Evolutionary conservation across 2,888 invertebrate species (phyloP).

Genomic region (Drosophila mulleri): DNA sequence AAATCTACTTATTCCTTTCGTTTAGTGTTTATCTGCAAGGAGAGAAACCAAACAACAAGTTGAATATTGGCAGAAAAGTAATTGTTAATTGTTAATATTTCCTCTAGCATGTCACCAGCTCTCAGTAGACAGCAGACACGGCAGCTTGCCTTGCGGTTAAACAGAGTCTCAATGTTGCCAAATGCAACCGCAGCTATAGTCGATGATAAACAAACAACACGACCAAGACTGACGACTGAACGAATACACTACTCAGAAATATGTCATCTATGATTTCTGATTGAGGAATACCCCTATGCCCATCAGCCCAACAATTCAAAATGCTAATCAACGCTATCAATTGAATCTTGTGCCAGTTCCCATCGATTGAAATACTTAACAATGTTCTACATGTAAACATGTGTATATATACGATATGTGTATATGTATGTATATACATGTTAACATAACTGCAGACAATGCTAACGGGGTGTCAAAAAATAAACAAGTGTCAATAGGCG

Average conservation of each 20-base stretch:
- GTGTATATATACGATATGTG: not conserved
- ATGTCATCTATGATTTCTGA: not conserved
- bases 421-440: not conserved
- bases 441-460: conserved; percentile 29
- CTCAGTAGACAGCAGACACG: conserved; percentile 15
- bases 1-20: conserved; percentile 11
- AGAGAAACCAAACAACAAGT: not conserved
- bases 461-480: conserved; percentile 65
- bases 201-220: not conserved
- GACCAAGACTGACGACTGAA: not conserved
- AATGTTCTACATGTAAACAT: conserved; percentile 1
- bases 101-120: not conserved
- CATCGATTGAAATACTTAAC: conserved; percentile 16
- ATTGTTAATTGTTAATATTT: conserved; percentile 6
- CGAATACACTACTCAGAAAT: not conserved
- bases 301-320: conserved; percentile 16
- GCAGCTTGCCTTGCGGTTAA: conserved; percentile 29
- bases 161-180: conserved; percentile 26
- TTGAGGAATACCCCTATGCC: conserved; percentile 5
- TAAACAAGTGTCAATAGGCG: conserved; percentile 77
- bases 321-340: conserved; percentile 34
- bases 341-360: conserved; percentile 17
- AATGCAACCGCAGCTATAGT: conserved; percentile 42
- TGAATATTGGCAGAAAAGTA: not conserved
- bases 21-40: conserved; percentile 19